Conservation (phyloP, 2,113 vertebrate species). For the Menura novaehollandiae region DNA sequence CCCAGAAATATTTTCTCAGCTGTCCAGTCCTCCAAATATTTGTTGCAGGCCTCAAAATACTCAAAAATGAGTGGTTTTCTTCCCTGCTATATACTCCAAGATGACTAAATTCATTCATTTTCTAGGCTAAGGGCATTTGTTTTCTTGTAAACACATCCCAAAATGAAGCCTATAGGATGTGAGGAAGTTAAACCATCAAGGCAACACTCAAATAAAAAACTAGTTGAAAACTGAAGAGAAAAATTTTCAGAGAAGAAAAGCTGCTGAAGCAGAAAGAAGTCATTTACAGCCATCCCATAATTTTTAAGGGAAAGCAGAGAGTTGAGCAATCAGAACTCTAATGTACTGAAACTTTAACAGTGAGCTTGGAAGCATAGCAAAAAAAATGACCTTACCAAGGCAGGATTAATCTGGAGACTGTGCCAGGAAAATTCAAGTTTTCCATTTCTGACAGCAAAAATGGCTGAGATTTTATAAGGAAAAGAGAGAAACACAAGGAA, state of each 20-base stretch:
- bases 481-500: background rate
- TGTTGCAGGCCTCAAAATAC: background rate
- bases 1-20: background rate
- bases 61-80: background rate
- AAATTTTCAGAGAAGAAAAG: background rate
- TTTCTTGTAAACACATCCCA: background rate
- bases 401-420: background rate
- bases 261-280: constrained; percentile 16
- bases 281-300: constrained; percentile 44
- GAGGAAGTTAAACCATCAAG: background rate
- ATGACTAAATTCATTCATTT: background rate
- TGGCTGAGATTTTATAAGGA: background rate
- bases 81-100: background rate
- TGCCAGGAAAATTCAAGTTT: background rate
- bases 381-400: constrained; percentile 12
- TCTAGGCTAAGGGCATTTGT: background rate
- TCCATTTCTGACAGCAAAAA: background rate
- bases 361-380: constrained; percentile 35
- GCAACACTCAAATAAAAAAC: background rate
- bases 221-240: background rate
- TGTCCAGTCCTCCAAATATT: background rate
- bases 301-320: constrained; percentile 23
- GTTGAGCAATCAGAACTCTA: constrained; percentile 36
- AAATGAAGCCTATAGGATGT: background rate
- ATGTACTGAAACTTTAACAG: constrained; percentile 53